phyloP scores from a whole-genome alignment of 2,888 invertebrate genomes.

The Andrena flavipes region DNA sequence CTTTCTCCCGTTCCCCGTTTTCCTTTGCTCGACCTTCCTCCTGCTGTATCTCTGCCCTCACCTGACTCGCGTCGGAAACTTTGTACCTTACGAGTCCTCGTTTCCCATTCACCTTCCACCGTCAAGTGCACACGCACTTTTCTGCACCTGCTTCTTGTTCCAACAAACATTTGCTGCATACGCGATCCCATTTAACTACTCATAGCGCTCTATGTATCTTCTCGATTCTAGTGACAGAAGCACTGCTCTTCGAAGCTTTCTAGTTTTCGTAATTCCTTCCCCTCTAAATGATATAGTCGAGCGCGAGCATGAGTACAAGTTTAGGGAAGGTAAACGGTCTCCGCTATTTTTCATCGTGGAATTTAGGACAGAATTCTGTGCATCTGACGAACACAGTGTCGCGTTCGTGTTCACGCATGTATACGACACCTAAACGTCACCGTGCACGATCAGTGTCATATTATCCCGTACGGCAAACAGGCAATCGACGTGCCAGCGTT shows the following conservation, averaged over 20 bases:
- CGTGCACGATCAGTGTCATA: not conserved
- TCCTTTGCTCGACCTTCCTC: conserved; percentile 10
- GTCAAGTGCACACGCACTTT: conserved; percentile 32
- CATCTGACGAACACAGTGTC: not conserved
- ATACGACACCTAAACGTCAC: not conserved
- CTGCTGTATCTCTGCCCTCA: not conserved
- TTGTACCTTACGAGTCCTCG: conserved; percentile 4
- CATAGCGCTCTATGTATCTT: not conserved
- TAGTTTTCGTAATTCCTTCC: not conserved
- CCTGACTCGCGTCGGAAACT: conserved; percentile 32
- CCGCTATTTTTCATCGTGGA: no score
- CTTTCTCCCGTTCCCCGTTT: not conserved
- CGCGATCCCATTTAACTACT: not conserved
- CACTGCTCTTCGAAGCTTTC: not conserved
- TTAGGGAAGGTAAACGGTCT: no score
- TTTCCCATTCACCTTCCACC: conserved; percentile 19
- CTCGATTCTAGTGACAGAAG: not conserved
- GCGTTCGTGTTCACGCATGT: conserved; percentile 21
- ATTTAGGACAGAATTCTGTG: not conserved
- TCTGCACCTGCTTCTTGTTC: not conserved
- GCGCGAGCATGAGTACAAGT: no score
- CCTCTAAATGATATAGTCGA: no score
- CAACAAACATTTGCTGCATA: not conserved
- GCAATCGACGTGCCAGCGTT: conserved; percentile 9
- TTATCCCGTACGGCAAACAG: conserved; percentile 33